These are phyloP conservation scores for Magallana nippona DNA, from an alignment of 2,888 invertebrate species.

Conservation along the genomic window DNA sequence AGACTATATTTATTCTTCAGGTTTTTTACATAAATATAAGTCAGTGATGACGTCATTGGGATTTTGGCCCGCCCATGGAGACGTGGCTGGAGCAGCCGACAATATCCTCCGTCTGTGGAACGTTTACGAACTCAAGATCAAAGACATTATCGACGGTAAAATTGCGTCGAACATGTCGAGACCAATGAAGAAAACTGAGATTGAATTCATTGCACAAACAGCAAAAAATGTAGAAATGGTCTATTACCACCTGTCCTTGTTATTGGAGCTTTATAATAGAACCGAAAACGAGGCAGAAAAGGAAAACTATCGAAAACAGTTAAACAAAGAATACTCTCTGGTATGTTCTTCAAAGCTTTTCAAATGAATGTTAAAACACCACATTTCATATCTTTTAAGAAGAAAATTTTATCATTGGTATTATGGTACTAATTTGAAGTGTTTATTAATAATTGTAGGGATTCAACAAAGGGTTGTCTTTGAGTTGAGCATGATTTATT, in stretches of 20 bases:
- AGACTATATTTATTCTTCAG: not conserved
- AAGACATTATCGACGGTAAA: slow-evolving; percentile 35
- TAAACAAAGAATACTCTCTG: not conserved
- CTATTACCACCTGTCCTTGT: not conserved
- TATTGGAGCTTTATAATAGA: not conserved
- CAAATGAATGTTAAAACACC: no score
- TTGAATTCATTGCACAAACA: not conserved
- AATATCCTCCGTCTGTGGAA: slow-evolving; percentile 50
- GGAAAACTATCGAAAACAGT: not conserved
- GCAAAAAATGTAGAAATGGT: not conserved
- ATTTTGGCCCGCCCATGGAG: slow-evolving; percentile 5
- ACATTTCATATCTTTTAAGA: no score
- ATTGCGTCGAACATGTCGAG: not conserved
- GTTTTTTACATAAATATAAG: not conserved
- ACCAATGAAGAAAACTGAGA: not conserved
- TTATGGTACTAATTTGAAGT: no score
- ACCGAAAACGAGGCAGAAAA: not conserved
- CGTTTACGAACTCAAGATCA: slow-evolving; percentile 52
- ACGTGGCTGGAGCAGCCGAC: slow-evolving; percentile 42
- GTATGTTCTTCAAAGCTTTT: not conserved
- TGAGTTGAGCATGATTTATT: no score
- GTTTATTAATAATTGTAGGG: no score
- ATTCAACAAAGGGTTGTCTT: no score
- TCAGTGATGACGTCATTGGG: not conserved
- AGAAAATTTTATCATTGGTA: no score